phyloP scores from a whole-genome alignment of 2,888 invertebrate genomes.

The Hartigia nigra region DNA sequence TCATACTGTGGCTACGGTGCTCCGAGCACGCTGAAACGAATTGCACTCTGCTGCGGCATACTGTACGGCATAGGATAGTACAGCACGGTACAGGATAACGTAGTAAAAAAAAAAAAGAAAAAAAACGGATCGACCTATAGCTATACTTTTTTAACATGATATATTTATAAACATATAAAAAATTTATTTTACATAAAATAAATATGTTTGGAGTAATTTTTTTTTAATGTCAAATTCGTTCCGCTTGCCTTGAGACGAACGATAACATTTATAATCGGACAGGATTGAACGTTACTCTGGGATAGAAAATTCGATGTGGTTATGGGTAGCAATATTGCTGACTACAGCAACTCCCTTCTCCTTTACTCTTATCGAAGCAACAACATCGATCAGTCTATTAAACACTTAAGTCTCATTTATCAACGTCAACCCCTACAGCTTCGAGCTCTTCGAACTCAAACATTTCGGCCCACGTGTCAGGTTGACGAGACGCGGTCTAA shows the following conservation, averaged over 20 bases:
- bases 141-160: not conserved
- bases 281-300: not conserved
- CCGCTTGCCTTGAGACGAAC: not conserved
- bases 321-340: not conserved
- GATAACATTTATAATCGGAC: not conserved
- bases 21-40: not conserved
- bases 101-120: too few species aligned
- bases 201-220: not conserved
- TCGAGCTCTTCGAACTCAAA: constrained; percentile 23
- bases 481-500: constrained; percentile 26
- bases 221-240: not conserved
- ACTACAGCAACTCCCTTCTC: not conserved
- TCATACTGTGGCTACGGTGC: not conserved
- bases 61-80: not conserved
- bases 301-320: not conserved
- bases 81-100: not conserved
- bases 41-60: not conserved
- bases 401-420: constrained; percentile 67
- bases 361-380: constrained; percentile 20
- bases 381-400: constrained; percentile 68
- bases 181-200: not conserved
- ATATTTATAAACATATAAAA: not conserved
- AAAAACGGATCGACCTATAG: too few species aligned
- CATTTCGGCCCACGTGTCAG: constrained; percentile 25
- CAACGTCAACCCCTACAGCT: constrained; percentile 58